These are phyloP conservation scores for Dendroctonus ponderosae DNA, from an alignment of 1,140 invertebrate species.

Conservation along the genomic window DNA sequence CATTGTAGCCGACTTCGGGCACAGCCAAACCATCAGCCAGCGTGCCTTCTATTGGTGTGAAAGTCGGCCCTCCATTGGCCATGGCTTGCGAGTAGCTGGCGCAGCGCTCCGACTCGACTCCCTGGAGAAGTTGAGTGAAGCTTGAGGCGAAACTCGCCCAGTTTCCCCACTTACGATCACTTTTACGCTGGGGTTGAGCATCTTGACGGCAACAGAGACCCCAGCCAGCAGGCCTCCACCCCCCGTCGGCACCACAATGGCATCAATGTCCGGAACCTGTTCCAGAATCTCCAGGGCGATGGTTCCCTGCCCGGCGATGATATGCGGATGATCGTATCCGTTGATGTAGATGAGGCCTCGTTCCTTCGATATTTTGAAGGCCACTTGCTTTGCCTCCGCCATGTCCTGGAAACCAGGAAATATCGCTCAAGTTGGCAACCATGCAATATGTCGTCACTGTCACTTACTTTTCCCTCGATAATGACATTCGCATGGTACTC, in stretches of 20 bases:
- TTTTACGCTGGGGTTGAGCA: constrained; percentile 73
- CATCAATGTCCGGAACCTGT: constrained; percentile 74
- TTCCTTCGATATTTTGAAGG: constrained; percentile 72
- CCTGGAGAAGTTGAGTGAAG: constrained; percentile 57
- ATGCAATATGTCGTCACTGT: too few species aligned
- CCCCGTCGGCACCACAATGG: constrained; percentile 81
- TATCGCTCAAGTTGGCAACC: neutral
- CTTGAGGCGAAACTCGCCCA: neutral
- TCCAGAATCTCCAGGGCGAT: constrained; percentile 89
- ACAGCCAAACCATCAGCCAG: constrained; percentile 91
- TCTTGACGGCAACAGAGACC: constrained; percentile 82
- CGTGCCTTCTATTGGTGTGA: constrained; percentile 70
- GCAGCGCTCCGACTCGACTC: constrained; percentile 88
- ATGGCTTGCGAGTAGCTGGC: constrained; percentile 78
- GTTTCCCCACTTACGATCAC: constrained; percentile 62
- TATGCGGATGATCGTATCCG: constrained; percentile 91
- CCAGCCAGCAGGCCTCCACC: constrained; percentile 89
- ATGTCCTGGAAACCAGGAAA: constrained; percentile 59
- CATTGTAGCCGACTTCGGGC: constrained; percentile 85
- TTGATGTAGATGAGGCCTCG: constrained; percentile 78
- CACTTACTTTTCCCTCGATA: constrained; percentile 65
- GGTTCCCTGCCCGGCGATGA: constrained; percentile 91
- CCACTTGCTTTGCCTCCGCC: constrained; percentile 78
- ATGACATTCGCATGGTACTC: constrained; percentile 83
- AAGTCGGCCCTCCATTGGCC: constrained; percentile 66